A percentile compares a stretch with the other conserved stretches of the same genome.
These are phyloP conservation scores for Picus viridis DNA, from an alignment of 2,797 vertebrate genomes.

Conservation along the genomic window DNA sequence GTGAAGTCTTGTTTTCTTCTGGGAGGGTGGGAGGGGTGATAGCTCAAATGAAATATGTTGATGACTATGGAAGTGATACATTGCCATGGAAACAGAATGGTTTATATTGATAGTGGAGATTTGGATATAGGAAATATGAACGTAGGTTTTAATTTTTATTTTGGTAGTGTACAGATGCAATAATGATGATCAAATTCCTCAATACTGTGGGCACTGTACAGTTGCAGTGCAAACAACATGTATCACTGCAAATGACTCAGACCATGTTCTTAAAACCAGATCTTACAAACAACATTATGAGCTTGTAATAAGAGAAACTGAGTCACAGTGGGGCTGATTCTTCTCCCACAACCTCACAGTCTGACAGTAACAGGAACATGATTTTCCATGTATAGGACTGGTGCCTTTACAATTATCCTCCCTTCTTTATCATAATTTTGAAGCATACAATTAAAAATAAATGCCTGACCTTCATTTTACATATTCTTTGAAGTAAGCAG, in stretches of 20 bases:
- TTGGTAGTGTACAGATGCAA: neutral
- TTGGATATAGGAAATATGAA: neutral
- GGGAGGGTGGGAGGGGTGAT: neutral
- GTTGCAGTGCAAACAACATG: neutral
- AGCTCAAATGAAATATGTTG: neutral
- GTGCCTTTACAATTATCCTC: neutral
- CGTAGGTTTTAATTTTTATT: neutral
- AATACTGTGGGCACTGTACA: neutral
- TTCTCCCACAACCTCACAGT: neutral
- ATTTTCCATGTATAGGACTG: neutral
- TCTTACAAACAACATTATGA: neutral
- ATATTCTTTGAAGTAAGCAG: neutral
- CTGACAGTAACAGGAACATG: neutral
- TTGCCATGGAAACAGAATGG: neutral
- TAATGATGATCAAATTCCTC: neutral
- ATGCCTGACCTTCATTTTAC: neutral
- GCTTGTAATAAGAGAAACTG: neutral
- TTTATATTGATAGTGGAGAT: neutral
- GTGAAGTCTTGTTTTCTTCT: neutral
- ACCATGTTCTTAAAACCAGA: neutral
- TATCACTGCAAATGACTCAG: neutral
- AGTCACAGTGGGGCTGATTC: neutral
- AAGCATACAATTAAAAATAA: slow-evolving; percentile 4
- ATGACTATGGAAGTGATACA: neutral
- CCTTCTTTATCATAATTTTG: neutral